phyloP scores from a whole-genome alignment of 2,797 vertebrate genomes.

The Decapterus maruadsi region DNA sequence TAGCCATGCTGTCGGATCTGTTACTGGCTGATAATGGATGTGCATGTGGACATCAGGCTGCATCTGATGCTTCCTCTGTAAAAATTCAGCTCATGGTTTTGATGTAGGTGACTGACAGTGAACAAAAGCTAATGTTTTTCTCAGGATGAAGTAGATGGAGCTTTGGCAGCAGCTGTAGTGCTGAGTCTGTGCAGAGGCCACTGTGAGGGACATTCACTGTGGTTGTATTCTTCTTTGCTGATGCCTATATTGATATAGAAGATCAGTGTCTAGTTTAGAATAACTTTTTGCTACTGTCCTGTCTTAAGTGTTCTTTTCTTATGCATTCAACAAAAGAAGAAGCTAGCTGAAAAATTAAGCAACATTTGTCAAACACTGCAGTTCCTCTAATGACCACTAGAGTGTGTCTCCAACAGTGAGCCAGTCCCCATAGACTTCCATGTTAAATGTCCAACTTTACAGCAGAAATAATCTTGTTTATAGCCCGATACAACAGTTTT shows the following conservation, averaged over 20 bases:
- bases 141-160: background rate
- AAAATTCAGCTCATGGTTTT: background rate
- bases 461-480: no score
- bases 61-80: background rate
- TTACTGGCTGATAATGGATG: constrained; percentile 3
- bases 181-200: background rate
- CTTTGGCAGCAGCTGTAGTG: background rate
- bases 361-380: no score
- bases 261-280: background rate
- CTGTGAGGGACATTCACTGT: no score
- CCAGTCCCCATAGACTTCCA: no score
- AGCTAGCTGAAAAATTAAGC: no score
- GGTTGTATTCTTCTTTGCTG: background rate
- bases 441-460: no score
- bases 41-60: background rate
- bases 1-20: constrained; percentile 29
- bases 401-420: no score
- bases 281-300: background rate
- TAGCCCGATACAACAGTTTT: no score
- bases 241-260: background rate
- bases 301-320: no score
- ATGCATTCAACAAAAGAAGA: no score
- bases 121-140: background rate
- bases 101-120: background rate
- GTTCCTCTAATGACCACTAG: no score